Evolutionary conservation across 2,888 invertebrate species (phyloP).

Genomic region (Agrochola circellaris): DNA sequence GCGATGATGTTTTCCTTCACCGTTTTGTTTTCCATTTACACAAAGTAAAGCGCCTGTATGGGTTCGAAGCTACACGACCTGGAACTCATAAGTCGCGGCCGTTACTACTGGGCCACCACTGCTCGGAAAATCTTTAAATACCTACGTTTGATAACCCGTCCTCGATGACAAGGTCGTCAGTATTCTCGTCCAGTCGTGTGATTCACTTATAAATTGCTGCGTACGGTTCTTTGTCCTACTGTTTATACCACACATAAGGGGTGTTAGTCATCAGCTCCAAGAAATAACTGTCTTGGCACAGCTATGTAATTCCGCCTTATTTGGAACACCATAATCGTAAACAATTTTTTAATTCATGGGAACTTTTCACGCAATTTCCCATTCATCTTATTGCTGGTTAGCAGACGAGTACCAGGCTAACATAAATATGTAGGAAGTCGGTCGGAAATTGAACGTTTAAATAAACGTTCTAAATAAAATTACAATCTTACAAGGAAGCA

Average conservation of each 20-base stretch:
- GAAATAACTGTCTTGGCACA: constrained; percentile 69
- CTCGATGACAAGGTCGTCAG: constrained; percentile 54
- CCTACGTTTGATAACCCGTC: constrained; percentile 16
- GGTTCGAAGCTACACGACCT: too few species aligned
- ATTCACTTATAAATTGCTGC: constrained; percentile 60
- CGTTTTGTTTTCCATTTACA: too few species aligned
- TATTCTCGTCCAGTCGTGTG: constrained; percentile 57
- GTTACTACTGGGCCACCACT: too few species aligned
- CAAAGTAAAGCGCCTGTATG: too few species aligned
- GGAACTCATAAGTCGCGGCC: too few species aligned
- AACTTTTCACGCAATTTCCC: constrained; percentile 38
- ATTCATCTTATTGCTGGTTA: constrained; percentile 33
- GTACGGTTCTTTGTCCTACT: constrained; percentile 73
- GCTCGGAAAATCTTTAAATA: constrained; percentile 22
- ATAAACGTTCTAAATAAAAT: constrained; percentile 33
- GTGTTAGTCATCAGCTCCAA: constrained; percentile 69
- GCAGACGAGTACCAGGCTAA: constrained; percentile 23
- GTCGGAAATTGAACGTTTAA: constrained; percentile 32
- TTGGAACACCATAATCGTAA: constrained; percentile 31
- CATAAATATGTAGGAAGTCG: constrained; percentile 38
- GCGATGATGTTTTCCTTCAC: too few species aligned
- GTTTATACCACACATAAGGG: constrained; percentile 53
- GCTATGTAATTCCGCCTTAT: constrained; percentile 52
- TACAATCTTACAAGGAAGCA: constrained; percentile 21
- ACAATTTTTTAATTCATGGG: constrained; percentile 47